Evolutionary conservation across 2,888 invertebrate species (phyloP), one percentile per base, ranked within the genome.

Genomic region (Himalopsyche tibetana): DNA sequence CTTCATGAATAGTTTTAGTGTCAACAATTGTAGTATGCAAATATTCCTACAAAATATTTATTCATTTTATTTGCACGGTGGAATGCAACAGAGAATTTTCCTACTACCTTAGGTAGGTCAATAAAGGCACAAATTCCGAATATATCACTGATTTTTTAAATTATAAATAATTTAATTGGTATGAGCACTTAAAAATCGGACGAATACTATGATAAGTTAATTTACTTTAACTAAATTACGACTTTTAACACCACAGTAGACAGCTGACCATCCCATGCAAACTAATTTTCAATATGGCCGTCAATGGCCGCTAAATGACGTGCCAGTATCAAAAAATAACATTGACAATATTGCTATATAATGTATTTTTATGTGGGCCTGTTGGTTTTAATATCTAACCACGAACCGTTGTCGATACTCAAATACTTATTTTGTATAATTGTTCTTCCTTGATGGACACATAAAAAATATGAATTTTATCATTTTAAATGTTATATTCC

Each of bases 191-290:
- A 74, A 36, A 74, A 74, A 74, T 74, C 74, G 74, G 74, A 74
- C 74, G 74, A 74, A 74, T 74, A 74, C 19, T 12, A 74, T 28
- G 74, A 36, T 74, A 74, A 74, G 74, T 74, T 36, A 74, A 74
- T 74, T 36, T 74, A 74, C 36, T 74, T 74, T 15, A 19, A 74
- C 74, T 74, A 74, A 74, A 74, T 74, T 36, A 74, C 19, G 74
- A 74, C 74, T 74, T 74, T 74, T 74, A 74, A 74, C 36, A 74
- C 74, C 28, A 74, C 91, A 91, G 91, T 90, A 90, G 91, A 93
- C 93, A 93, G 93, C 93, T 93, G 93, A 93, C 93, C 93, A 93
- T 92, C 93, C 93, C 92, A 91, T 91, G 91, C 92, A 92, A 91
- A 92, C 91, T 92, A 92, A 80, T 92, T 92, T 92, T 92, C 93